These are phyloP conservation scores for Colletes collaris DNA, from an alignment of 2,888 invertebrate species.

Conservation along the genomic window DNA sequence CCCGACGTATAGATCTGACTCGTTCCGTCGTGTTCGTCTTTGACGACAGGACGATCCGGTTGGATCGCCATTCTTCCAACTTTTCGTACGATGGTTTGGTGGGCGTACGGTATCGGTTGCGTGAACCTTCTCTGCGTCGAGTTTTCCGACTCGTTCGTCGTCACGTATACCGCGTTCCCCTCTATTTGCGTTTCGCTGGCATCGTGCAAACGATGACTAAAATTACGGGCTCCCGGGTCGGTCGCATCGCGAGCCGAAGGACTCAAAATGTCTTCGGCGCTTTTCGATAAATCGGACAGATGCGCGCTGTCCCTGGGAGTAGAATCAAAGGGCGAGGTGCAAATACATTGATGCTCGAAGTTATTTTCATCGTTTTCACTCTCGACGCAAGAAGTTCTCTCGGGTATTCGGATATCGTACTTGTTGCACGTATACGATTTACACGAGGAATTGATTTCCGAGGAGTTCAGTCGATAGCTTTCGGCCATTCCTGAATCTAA, in stretches of 20 bases:
- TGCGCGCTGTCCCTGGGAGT: slow-evolving; percentile 88
- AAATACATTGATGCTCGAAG: slow-evolving; percentile 89
- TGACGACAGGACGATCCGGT: slow-evolving; percentile 9
- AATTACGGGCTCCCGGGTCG: slow-evolving; percentile 6
- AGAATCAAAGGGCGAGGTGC: slow-evolving; percentile 89
- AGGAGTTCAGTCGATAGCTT: slow-evolving; percentile 85
- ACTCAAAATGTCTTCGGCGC: slow-evolving; percentile 33
- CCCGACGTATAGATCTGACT: slow-evolving; percentile 90
- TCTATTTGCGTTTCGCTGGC: slow-evolving; percentile 24
- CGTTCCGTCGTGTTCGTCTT: slow-evolving; percentile 62
- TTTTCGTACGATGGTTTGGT: slow-evolving; percentile 65
- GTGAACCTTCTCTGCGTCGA: slow-evolving; percentile 64
- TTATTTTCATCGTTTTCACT: slow-evolving; percentile 83
- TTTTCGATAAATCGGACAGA: slow-evolving; percentile 83
- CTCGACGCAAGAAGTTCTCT: slow-evolving; percentile 73
- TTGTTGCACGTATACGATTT: slow-evolving; percentile 69
- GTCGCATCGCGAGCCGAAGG: slow-evolving; percentile 5
- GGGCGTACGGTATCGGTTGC: slow-evolving; percentile 71
- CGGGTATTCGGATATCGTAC: slow-evolving; percentile 44
- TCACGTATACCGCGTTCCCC: slow-evolving; percentile 17
- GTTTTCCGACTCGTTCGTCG: slow-evolving; percentile 25
- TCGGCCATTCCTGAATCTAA: slow-evolving; percentile 93
- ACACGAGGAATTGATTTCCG: slow-evolving; percentile 75
- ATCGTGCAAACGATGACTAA: slow-evolving; percentile 26
- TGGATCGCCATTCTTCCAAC: slow-evolving; percentile 54